Evolutionary conservation across 2,888 invertebrate genomes (phyloP), one percentile per base, ranked within the genome.

Genomic region (Protodeltote pygarga): DNA sequence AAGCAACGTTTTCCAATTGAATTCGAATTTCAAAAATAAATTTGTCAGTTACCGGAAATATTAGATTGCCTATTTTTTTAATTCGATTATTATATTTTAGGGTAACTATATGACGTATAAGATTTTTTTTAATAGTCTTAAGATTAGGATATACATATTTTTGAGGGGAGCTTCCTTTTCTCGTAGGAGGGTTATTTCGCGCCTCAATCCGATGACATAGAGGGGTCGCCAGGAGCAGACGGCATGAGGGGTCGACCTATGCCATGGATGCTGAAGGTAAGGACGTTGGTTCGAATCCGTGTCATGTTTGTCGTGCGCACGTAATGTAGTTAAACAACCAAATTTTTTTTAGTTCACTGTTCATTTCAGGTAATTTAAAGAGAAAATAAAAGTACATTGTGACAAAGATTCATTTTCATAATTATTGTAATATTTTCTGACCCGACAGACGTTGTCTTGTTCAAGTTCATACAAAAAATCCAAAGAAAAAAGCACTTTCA

Each of bases 261-360:
- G 80, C 79, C 80, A 64, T 81, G 80, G 80, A 81, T 80, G 79
- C 65, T 81, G 14, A 81, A 81, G 80, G 80, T 81, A 79, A 79
- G 77, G 58, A 37, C 39, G 38, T 13, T 21, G 38, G 37, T 51
- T 52, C 38, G 50, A 69, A 24, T 49, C 33, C 49, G 44, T 49
- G 46, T 44, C 51, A 35, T 52, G 28, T 37, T 40, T 58, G 34
- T 63, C 25, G 23, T 42, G 27, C 41, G 20, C 49, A 63, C 60
- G 20, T 52, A 38, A n/a, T n/a, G 29, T 14, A 45, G 19, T 38
- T 11, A 34, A 21, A 5, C 4, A 14, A 19, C 8, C 25, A 8
- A 8, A 11, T 13, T 27, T 24, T 14, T 3, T 6, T 27, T 14
- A n/a, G 8, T 2, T 3, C 14, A 10, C 1, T 10, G 9, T 2